Base-by-base conservation (phyloP, 2,888 invertebrate species). In the Prosapia bicincta region DNA sequence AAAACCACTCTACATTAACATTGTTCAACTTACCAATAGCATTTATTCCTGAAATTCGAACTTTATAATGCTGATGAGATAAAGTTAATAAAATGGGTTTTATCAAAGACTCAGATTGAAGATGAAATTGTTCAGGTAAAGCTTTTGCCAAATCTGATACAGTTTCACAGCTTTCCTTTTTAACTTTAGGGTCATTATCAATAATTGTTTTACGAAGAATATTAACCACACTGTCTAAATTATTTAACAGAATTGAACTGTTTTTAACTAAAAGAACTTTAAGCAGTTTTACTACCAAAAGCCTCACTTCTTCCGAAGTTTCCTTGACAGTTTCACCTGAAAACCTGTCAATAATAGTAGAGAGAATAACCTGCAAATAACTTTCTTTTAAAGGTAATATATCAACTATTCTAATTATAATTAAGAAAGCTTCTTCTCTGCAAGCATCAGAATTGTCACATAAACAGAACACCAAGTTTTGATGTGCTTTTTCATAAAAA, bases 151-250 rank as follows among this genome's bases (percentile, higher is more conserved):
- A 81, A 71, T 88, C 84, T 0, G 91, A 89, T 66, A 94, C 89
- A 81, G 93, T 91, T 77, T 88, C 86, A 83, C 95, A 95, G 66
- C 93, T 92, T 81, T 90, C 90, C 81, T 92, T 90, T 84, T 94
- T 95, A 0, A 97, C 92, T 80, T 92, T 90, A 2, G 95, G 92
- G 85, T 89, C 95, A 26, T 91, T 90, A 85, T 97, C 97, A 0
- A 88, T 86, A 0, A 93, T 87, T 0, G 92, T 91, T 82, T 91
- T 91, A 30, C 88, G 86, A 28, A 96, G 85, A 82, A 97, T 93
- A 79, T 86, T 89, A 0, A 93, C 88, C 66, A 93, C 88, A 82
- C 96, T 94, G 81, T 92, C 91, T n/a, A 93, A 86, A 83, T 93
- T 94, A 0, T 91, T 88, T 74, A 87, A 86, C 15, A 93, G 84